Conservation (phyloP, 2,888 invertebrate genomes). For the Eulithis testata region DNA sequence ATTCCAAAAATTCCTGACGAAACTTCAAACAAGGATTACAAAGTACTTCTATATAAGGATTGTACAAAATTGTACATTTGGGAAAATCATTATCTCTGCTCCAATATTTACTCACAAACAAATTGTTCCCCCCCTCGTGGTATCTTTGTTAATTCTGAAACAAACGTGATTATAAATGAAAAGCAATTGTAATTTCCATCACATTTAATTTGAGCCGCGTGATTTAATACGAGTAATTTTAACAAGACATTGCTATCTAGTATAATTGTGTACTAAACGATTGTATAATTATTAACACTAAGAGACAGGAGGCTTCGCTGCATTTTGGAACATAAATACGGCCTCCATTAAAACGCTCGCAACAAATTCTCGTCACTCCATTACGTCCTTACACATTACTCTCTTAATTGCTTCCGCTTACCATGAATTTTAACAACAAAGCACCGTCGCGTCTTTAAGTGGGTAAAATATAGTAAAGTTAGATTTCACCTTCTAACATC, state of each 20-base stretch:
- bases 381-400: conserved; percentile 78
- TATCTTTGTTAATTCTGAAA: conserved; percentile 43
- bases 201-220: conserved; percentile 42
- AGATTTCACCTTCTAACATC: conserved; percentile 73
- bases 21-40: conserved; percentile 34
- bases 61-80: conserved; percentile 32
- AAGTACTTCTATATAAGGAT: conserved; percentile 36
- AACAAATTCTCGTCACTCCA: conserved; percentile 78
- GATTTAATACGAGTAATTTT: conserved; percentile 47
- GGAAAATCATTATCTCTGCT: conserved; percentile 39
- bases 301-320: conserved; percentile 60
- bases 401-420: conserved; percentile 79
- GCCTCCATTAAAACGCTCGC: conserved; percentile 71
- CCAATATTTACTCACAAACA: conserved; percentile 40
- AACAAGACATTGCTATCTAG: conserved; percentile 45
- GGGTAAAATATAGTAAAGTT: conserved; percentile 74
- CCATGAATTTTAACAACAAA: conserved; percentile 79
- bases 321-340: conserved; percentile 73
- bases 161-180: conserved; percentile 45
- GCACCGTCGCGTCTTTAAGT: conserved; percentile 69
- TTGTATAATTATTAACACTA: conserved; percentile 60
- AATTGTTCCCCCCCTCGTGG: conserved; percentile 37
- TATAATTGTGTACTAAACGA: conserved; percentile 55
- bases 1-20: not conserved
- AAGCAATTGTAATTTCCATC: conserved; percentile 44